Base-by-base conservation (phyloP, 1,140 invertebrate genomes). In the Conus betulinus region DNA sequence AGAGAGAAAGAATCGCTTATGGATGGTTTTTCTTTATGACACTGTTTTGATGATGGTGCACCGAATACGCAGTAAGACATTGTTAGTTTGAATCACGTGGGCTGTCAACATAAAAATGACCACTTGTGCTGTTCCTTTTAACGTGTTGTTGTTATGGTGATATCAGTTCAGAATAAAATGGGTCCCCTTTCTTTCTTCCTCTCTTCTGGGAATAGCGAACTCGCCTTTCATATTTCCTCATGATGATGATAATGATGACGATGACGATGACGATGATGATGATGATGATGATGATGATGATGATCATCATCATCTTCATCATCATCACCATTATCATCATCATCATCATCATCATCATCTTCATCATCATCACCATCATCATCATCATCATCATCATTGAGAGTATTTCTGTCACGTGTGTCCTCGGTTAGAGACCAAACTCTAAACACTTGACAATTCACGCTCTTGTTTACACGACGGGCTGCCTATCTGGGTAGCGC, bases 341-440 rank as follows among this genome's bases (percentile, higher is more conserved):
- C 17, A 25, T 74, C 71, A 3, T 74, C 25, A 74, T 74, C 25
- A 1, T 25, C 25, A 1, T 74, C 25, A 1, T 74, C 71, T 2
- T 74, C 71, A 1, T 20, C 17, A 1, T 74, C 17, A 1, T 74
- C 25, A 1, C 3, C 25, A 1, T 74, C 25, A 1, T 74, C 25
- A 74, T 74, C 25, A 74, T 74, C 71, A 74, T 74, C 71, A 74
- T 74, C 71, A 74, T 2, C 71, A 74, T 74, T 74, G 71, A 20
- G 25, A 74, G 17, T 74, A 74, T 74, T 74, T 20, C 17, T 25
- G 25, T 74, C 71, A 74, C 71, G 25, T 74, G 25, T 20, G 25
- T 2, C 17, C 17, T 25, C 17, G 25, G 71, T 74, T 74, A 74
- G 71, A 74, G 17, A 74, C 39, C 39, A 39, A 39, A 39, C 39